Conservation (phyloP, 2,888 invertebrate species). For the Keiferia lycopersicella region DNA sequence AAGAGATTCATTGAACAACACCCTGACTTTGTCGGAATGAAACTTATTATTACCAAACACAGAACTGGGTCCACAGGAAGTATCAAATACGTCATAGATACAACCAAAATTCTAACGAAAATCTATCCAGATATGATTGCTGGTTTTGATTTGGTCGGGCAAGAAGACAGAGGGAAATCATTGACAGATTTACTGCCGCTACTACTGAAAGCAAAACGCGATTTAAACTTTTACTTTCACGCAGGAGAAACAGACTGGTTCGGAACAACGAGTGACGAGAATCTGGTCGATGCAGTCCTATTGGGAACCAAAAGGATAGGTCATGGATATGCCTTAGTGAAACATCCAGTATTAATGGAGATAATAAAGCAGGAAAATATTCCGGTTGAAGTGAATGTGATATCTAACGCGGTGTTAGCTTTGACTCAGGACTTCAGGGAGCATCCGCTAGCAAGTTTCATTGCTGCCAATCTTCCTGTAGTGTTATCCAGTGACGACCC, state of each 20-base stretch:
- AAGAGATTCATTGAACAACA: slow-evolving; percentile 81
- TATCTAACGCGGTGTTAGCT: slow-evolving; percentile 88
- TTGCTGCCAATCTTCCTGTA: slow-evolving; percentile 86
- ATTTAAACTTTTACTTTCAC: slow-evolving; percentile 87
- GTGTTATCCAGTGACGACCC: slow-evolving; percentile 91
- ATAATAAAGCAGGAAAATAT: slow-evolving; percentile 81
- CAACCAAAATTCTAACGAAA: slow-evolving; percentile 58
- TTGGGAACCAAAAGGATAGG: slow-evolving; percentile 89
- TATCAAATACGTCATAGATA: slow-evolving; percentile 63
- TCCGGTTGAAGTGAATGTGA: slow-evolving; percentile 89
- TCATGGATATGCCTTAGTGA: slow-evolving; percentile 87
- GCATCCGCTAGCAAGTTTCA: slow-evolving; percentile 85
- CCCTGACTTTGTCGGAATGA: slow-evolving; percentile 85
- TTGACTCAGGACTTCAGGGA: slow-evolving; percentile 87
- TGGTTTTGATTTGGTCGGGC: slow-evolving; percentile 91
- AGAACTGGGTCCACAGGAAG: slow-evolving; percentile 53
- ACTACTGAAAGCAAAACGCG: slow-evolving; percentile 71
- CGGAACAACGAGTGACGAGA: slow-evolving; percentile 84
- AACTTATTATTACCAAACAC: slow-evolving; percentile 80
- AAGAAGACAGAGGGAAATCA: slow-evolving; percentile 87
- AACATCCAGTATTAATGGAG: slow-evolving; percentile 85
- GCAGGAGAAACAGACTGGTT: slow-evolving; percentile 91
- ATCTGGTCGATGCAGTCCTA: slow-evolving; percentile 88
- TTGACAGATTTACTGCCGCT: slow-evolving; percentile 81
- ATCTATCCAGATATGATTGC: slow-evolving; percentile 85